Evolutionary conservation across 2,113 vertebrate genomes (phyloP), one percentile per base, ranked within the genome.

Genomic region (Aix galericulata): DNA sequence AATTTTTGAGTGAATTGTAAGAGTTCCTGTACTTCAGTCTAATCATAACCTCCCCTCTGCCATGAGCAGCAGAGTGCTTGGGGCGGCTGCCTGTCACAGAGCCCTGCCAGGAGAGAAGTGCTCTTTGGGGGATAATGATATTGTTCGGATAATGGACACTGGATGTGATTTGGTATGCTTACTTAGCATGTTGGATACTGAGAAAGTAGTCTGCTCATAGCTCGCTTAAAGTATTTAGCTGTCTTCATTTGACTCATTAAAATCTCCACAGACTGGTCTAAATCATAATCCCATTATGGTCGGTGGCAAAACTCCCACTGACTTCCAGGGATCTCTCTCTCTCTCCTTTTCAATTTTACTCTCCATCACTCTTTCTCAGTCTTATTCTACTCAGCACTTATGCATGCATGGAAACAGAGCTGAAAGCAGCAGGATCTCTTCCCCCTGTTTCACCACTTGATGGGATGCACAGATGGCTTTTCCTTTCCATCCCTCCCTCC

Each of bases 241-340:
- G 68, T 80, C 63, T 93, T 84, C n/a, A 90, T 94, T 76, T 87
- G 76, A 62, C 56, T 95, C 88, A 91, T 97, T 97, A 93, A 94
- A 94, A 93, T 76, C 90, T 76, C 50, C 67, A 82, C 36, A 91
- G 81, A 75, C 50, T 53, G 93, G 23, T 72, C 94, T 74, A 96
- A 94, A 86, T 86, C 77, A 84, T 82, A 92, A 92, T 89, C 80
- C 82, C 84, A 40, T 95, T 93, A 91, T 32, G 48, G 34, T 14
- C 11, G 8, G 91, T 82, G 71, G 82, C 46, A 95, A 93, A 95
- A 94, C 56, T 88, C 80, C 50, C 67, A 73, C 42, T 66, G 72
- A 73, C 17, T 86, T 95, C 48, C 6, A 5, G 22, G 59, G 81
- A 62, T 89, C 18, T 91, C 56, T 73, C 31, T 75, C 80, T 75